phyloP scores from a whole-genome alignment of 1,140 invertebrate genomes.

The Platorchestia sp. region DNA sequence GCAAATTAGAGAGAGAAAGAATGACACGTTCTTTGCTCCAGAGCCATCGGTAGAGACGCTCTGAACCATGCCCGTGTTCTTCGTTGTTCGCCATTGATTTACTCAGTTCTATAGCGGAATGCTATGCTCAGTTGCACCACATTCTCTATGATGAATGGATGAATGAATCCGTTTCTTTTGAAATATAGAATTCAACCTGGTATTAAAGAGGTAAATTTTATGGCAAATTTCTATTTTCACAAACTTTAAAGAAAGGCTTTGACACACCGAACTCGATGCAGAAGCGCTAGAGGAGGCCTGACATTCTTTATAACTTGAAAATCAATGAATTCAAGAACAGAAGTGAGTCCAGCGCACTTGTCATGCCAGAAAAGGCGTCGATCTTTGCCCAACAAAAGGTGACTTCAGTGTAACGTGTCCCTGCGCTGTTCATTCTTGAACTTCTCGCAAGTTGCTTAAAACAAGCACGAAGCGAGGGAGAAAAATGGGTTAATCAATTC shows the following conservation, averaged over 20 bases:
- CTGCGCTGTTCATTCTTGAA: background rate
- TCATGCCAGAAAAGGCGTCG: background rate
- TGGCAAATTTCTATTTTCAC: background rate
- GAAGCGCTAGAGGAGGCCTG: background rate
- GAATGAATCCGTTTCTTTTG: background rate
- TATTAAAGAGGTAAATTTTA: background rate
- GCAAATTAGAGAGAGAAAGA: no score
- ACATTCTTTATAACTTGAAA: background rate
- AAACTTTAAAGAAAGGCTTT: background rate
- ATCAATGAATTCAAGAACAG: background rate
- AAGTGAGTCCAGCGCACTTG: background rate
- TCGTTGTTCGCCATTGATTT: background rate
- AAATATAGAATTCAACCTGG: background rate
- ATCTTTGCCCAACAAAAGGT: background rate
- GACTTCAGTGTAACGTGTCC: background rate
- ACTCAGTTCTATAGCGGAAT: background rate
- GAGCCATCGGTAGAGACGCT: no score
- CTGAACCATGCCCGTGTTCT: no score
- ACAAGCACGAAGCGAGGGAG: no score
- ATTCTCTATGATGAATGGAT: background rate
- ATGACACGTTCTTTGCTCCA: no score
- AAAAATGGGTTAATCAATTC: no score
- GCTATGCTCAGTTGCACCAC: background rate
- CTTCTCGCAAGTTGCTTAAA: no score
- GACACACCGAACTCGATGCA: background rate